A percentile compares a stretch with the other conserved stretches of the same genome.
These are phyloP conservation scores for Kryphioiulus occultus DNA, from an alignment of 2,888 invertebrate genomes.

Conservation along the genomic window DNA sequence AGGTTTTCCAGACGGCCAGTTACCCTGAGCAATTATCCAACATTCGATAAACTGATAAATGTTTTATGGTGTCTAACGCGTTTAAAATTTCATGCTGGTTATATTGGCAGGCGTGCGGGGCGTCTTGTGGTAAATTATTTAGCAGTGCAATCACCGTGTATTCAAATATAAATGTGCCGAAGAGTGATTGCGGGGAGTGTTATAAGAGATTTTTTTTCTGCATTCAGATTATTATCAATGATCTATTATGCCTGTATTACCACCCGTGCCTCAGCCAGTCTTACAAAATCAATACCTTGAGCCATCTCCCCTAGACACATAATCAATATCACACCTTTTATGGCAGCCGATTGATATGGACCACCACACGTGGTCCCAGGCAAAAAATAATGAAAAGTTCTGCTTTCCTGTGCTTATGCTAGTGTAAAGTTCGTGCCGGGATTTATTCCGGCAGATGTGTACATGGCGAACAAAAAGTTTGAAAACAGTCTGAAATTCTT, in stretches of 20 bases:
- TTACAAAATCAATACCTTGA: background rate
- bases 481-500: no score
- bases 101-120: background rate
- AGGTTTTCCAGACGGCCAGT: no score
- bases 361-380: background rate
- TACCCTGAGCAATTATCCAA: background rate
- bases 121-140: background rate
- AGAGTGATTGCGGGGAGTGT: background rate
- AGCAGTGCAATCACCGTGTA: background rate
- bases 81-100: background rate
- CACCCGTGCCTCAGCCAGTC: background rate
- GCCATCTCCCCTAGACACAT: background rate
- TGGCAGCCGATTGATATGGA: constrained; percentile 1
- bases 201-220: background rate
- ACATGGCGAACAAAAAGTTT: background rate
- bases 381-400: background rate
- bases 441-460: background rate
- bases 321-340: constrained; percentile 37
- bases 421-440: background rate
- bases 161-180: background rate
- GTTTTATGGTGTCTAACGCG: background rate
- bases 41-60: background rate
- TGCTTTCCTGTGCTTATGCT: background rate
- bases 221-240: constrained; percentile 30
- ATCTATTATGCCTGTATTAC: constrained; percentile 20